Conservation (phyloP, 2,888 invertebrate genomes). For the Griposia aprilina region DNA sequence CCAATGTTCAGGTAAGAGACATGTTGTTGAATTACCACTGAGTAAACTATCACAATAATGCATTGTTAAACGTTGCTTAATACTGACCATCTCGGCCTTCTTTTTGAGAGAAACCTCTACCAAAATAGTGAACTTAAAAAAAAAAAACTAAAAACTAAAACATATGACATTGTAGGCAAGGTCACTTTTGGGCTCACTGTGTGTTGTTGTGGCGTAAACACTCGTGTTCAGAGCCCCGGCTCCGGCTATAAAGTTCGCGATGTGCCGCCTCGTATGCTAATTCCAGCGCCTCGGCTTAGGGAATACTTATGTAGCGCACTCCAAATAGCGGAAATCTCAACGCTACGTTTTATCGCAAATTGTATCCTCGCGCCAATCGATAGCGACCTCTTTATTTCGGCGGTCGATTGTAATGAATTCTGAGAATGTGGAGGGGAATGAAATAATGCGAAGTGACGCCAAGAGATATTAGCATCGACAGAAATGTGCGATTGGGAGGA, state of each 20-base stretch:
- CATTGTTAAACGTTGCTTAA: not conserved
- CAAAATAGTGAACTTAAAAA: not conserved
- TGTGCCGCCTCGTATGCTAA: conserved; percentile 62
- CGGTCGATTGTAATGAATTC: conserved; percentile 43
- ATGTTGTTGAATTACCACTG: not conserved
- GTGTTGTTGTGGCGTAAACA: not conserved
- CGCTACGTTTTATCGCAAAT: conserved; percentile 50
- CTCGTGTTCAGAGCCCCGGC: not conserved
- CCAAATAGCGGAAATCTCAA: conserved; percentile 45
- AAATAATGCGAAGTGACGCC: conserved; percentile 37
- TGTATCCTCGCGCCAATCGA: conserved; percentile 44
- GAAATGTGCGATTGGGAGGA: conserved; percentile 21
- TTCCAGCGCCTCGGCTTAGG: conserved; percentile 44
- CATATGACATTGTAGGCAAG: not conserved
- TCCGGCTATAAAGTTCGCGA: conserved; percentile 14
- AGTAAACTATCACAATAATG: not conserved
- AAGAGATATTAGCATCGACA: conserved; percentile 37
- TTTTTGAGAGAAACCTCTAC: not conserved
- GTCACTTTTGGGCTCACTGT: not conserved
- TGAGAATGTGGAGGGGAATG: conserved; percentile 27
- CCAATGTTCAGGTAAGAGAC: no score
- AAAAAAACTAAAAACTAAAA: no score
- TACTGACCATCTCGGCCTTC: not conserved
- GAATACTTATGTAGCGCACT: conserved; percentile 43
- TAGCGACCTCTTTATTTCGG: conserved; percentile 57